These are phyloP conservation scores for Melierax canorus DNA, from an alignment of 2,113 vertebrate species.

Conservation along the genomic window DNA sequence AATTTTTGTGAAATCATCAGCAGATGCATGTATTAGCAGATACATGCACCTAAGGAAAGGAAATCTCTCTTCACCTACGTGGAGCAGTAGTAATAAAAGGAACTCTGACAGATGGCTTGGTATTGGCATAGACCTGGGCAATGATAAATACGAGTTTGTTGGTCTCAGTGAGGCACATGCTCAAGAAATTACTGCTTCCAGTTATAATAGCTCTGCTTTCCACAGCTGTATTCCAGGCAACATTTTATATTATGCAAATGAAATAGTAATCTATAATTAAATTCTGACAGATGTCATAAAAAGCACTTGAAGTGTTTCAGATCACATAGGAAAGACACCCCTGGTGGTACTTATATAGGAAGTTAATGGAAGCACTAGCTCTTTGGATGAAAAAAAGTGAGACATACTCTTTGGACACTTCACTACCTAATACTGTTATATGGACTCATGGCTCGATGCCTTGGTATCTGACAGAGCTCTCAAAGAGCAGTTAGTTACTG, in stretches of 20 bases:
- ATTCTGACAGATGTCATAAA: not conserved
- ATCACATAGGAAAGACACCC: not conserved
- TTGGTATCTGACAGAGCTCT: not conserved
- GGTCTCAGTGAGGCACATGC: not conserved
- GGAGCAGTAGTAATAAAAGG: not conserved
- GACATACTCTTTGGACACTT: not conserved
- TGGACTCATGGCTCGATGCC: not conserved
- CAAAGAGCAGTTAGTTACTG: not conserved
- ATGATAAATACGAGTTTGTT: not conserved
- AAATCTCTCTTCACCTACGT: not conserved
- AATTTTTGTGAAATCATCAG: not conserved
- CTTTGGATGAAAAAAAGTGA: not conserved
- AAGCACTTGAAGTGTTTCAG: not conserved
- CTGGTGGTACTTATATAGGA: not conserved
- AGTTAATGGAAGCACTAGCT: not conserved
- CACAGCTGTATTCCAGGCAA: not conserved
- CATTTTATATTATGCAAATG: not conserved
- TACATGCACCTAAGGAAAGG: not conserved
- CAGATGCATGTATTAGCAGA: not conserved
- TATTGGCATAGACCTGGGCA: not conserved
- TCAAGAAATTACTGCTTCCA: not conserved
- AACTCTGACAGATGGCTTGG: not conserved
- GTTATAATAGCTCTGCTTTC: not conserved
- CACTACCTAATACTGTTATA: not conserved
- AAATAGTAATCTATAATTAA: not conserved